Percentiles rank a stretch among this genome's conserved stretches.
Evolutionary conservation across 2,888 invertebrate species (phyloP).

Genomic region (Therioaphis trifolii): DNA sequence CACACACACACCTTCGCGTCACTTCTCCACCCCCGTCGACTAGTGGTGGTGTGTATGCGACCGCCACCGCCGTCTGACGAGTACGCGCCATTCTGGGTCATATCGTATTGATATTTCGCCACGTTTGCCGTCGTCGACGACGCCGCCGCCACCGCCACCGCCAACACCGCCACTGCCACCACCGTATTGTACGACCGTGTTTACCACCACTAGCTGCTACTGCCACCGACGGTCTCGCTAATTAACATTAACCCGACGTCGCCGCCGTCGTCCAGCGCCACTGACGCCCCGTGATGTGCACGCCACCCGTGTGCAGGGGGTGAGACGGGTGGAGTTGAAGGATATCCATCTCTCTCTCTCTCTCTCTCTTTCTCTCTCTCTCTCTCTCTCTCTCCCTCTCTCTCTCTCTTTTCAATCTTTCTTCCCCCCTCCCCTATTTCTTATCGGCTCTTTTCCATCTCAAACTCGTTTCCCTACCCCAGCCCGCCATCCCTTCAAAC

Average conservation of each 20-base stretch:
- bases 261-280: conserved; percentile 8
- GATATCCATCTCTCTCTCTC: too few species aligned
- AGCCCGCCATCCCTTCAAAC: too few species aligned
- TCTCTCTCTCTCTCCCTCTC: neutral
- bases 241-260: conserved; percentile 27
- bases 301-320: too few species aligned
- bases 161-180: neutral
- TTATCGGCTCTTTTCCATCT: neutral
- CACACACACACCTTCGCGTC: neutral
- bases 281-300: too few species aligned
- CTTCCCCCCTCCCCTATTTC: neutral
- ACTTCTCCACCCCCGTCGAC: neutral
- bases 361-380: neutral
- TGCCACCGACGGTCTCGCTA: neutral
- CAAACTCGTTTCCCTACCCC: too few species aligned
- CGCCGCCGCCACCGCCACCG: neutral
- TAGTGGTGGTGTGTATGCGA: neutral
- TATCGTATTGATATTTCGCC: conserved; percentile 59
- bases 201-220: neutral
- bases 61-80: conserved; percentile 45
- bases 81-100: conserved; percentile 60
- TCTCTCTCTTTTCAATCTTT: neutral
- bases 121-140: conserved; percentile 19
- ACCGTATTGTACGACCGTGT: neutral
- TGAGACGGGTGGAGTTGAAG: too few species aligned